phyloP scores from a whole-genome alignment of 1,140 invertebrate species.

The Alviniconcha marisindica region DNA sequence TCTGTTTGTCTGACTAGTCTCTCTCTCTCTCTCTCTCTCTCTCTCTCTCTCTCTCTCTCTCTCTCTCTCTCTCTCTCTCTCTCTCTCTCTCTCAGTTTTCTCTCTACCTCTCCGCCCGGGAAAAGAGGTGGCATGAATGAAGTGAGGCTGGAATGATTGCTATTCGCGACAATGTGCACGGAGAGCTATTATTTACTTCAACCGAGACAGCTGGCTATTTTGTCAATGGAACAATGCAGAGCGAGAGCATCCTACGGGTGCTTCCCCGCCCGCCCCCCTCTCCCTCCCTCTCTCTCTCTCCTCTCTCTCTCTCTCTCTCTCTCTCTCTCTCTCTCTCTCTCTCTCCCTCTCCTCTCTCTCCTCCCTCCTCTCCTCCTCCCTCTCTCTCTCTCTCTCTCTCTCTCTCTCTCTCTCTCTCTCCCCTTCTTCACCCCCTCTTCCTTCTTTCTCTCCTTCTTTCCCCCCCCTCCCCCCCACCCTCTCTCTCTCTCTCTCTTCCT shows the following conservation, averaged over 20 bases:
- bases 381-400: background rate
- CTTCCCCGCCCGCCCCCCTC: background rate
- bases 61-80: background rate
- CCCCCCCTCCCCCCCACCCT: background rate
- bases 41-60: background rate
- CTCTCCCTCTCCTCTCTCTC: background rate
- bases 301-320: background rate
- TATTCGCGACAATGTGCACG: background rate
- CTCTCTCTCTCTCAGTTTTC: background rate
- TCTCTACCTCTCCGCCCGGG: background rate
- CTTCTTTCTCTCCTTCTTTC: too few relatives aligned
- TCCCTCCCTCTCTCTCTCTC: background rate
- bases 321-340: conserved; percentile 6
- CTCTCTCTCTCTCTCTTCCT: background rate
- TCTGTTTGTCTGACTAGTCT: too few relatives aligned
- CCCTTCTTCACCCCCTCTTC: too few relatives aligned
- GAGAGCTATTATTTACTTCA: conserved; percentile 12
- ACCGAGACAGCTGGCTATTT: background rate
- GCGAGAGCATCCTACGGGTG: background rate
- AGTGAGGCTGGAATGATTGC: background rate
- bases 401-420: background rate
- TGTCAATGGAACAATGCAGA: conserved; percentile 25
- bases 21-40: background rate
- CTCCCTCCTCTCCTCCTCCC: background rate
- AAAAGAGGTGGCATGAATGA: conserved; percentile 9